Base-by-base conservation (phyloP, 2,113 vertebrate species). In the Osmerus eperlanus region DNA sequence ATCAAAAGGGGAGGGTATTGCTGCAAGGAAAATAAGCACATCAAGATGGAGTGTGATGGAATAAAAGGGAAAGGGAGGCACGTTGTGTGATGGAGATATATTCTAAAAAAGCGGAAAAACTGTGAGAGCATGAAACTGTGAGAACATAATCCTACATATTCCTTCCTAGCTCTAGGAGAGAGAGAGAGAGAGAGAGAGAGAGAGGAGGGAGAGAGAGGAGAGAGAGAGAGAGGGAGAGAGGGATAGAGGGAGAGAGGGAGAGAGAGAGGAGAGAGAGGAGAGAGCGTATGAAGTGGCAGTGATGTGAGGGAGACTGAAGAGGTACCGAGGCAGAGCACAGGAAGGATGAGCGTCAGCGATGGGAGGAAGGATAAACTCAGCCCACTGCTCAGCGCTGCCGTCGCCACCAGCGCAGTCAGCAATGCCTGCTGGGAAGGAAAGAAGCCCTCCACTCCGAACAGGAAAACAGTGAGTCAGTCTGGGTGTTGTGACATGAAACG, bases 381-480 rank as follows among this genome's bases (percentile, higher is more conserved):
- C 13, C 4, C 3, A 11, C 15, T 16, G 28, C 62, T 65, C 65
- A 74, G 25, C 25, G 25, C 52, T 12, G 9, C 15, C 52, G 1
- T 2, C 52, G 52, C 52, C 52, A 53, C 68, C 65, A 74, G 12
- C 72, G 65, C 7, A 7, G 32, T 4, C 32, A 36, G 32, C 32
- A 36, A 36, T 36, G 32, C 4, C 32, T 36, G 32, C 32, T 11
- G 41, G 7, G 41, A 12, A 47, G 16, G 56, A 59, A 59, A 59
- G 56, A 59, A 78, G 55, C 84, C 84, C 12, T 85, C 76, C 15
- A 85, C 83, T 1, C 86, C 86, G 5, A 80, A 58, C 32, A 83
- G 78, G 73, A 90, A 89, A 79, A 84, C 81, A 3, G 78, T 73
- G 87, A 18, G 89, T 89, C 70, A 89, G 89, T 88, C 77, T 21